Evolutionary conservation across 2,888 invertebrate species (phyloP), one percentile per base, ranked within the genome.

Genomic region (Suillia variegata): DNA sequence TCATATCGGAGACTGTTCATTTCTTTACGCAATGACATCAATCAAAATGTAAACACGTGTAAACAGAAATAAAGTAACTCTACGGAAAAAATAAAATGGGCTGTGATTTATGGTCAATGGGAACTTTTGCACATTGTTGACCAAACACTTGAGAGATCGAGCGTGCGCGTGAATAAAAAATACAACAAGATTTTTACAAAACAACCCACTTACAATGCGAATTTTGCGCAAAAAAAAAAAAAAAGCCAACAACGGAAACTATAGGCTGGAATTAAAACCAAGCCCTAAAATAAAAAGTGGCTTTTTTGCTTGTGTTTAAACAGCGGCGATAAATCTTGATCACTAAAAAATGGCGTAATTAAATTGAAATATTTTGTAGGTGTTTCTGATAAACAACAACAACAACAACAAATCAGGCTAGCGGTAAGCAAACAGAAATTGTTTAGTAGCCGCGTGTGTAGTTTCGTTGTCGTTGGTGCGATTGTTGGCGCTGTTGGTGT

Each of bases 21-120:
- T 53, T 53, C 34, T 24, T 53, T 34, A 48, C 48, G 58, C 34
- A 58, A 53, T 58, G 47, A 34, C 58, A 58, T 58, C 38, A 58
- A 58, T 58, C 58, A 58, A 53, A 58, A 53, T 50, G 22, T 15
- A 22, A 49, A 10, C 26, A 26, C 10, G 26, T 26, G 26, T 26
- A 10, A 6, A 26, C 26, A 26, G 10, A 26, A 26, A 26, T 5
- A 26, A 26, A 26, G 10, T 6, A 26, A 26, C 26, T 26, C 6
- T 10, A 26, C 26, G 10, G 5, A 26, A 26, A 26, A n/a, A n/a
- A n/a, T n/a, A n/a, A n/a, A 26, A 26, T 26, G 26, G 26, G 10
- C 26, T 26, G 26, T 26, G 26, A 26, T 26, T 26, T 26, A 26
- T 26, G 26, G 26, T 6, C 26, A 26, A 26, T 26, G 26, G 26